Percentiles rank a stretch among this genome's conserved stretches.
Evolutionary conservation across 2,113 vertebrate species (phyloP).

Genomic region (Strigops habroptila): DNA sequence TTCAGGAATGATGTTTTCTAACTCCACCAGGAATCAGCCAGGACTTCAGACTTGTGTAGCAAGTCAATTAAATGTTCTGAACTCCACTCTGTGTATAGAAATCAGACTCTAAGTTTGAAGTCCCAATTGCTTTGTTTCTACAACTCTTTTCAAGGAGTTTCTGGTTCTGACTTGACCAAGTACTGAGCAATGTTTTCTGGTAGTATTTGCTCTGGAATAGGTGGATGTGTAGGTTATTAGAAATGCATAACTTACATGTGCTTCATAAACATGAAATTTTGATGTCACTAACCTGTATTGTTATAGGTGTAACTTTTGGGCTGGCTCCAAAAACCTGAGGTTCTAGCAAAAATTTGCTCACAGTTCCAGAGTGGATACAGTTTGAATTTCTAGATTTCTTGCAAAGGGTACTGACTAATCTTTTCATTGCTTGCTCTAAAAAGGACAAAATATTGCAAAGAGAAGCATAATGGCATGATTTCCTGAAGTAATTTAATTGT

Average conservation of each 20-base stretch:
- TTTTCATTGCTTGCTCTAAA: constrained; percentile 10
- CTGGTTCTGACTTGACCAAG: not conserved
- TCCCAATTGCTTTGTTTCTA: not conserved
- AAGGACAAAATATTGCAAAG: constrained; percentile 13
- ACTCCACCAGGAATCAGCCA: not conserved
- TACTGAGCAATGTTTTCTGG: not conserved
- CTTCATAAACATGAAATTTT: not conserved
- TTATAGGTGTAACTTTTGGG: not conserved
- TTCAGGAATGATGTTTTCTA: not conserved
- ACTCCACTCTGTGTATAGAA: not conserved
- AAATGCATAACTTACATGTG: not conserved
- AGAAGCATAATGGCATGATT: constrained; percentile 20
- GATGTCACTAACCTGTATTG: not conserved
- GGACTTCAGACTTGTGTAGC: not conserved
- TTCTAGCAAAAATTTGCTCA: not conserved
- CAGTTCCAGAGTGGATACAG: not conserved
- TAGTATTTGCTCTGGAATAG: not conserved
- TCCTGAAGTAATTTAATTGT: constrained; percentile 56
- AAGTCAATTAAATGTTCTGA: not conserved
- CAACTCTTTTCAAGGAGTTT: not conserved
- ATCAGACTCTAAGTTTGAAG: not conserved
- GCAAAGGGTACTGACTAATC: not conserved
- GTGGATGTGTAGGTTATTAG: not conserved
- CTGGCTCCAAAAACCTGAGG: not conserved
- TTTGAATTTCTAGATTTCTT: not conserved